Conservation (phyloP, 2,113 vertebrate genomes). For the Pangasianodon gigas region DNA sequence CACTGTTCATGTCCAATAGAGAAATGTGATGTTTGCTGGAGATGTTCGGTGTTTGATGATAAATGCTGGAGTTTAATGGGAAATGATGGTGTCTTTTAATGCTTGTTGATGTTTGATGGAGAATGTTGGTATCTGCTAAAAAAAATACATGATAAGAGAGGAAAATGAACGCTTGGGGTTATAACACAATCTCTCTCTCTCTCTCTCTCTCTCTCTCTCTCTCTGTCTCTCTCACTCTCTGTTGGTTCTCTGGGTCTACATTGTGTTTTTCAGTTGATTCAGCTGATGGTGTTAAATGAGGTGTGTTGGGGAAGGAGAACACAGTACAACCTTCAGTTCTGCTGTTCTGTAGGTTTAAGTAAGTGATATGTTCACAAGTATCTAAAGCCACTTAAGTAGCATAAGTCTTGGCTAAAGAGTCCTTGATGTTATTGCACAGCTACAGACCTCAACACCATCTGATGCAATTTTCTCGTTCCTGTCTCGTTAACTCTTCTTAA, state of each 20-base stretch:
- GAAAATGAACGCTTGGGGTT: too few species aligned
- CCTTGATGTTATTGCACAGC: background rate
- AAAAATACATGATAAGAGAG: too few species aligned
- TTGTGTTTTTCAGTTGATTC: background rate
- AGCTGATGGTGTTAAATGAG: background rate
- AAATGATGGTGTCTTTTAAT: background rate
- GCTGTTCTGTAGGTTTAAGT: background rate
- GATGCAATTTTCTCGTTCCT: background rate
- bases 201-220: too few species aligned
- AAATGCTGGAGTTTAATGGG: background rate
- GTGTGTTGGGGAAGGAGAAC: background rate
- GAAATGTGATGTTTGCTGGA: background rate
- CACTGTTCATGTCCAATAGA: background rate
- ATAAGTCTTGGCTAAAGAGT: background rate
- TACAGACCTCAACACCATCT: constrained; percentile 7
- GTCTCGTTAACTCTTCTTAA: background rate
- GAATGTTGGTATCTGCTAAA: background rate
- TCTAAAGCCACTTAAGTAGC: background rate
- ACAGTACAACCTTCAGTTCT: background rate
- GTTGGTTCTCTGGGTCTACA: background rate
- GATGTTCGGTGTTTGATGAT: background rate
- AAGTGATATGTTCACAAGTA: background rate
- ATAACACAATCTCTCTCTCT: too few species aligned
- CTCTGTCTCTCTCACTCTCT: background rate
- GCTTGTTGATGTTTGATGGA: background rate